A percentile compares a stretch with the other conserved stretches of the same genome.
These are phyloP conservation scores for Myotis brandtii DNA, from an alignment of 2,113 vertebrate genomes.

Conservation along the genomic window DNA sequence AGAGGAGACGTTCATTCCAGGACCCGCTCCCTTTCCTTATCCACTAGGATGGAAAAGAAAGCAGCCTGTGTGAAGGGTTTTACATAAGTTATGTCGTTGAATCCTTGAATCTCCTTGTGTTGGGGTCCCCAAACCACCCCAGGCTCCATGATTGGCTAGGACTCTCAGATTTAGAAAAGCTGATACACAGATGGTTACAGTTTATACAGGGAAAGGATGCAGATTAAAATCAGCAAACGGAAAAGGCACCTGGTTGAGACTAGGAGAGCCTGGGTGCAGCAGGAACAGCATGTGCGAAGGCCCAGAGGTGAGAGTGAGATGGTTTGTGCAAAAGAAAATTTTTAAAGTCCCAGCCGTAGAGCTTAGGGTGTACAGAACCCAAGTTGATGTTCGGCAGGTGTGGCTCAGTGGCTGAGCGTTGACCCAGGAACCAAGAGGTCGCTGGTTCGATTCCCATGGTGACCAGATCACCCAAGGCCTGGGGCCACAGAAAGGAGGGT, in stretches of 20 bases:
- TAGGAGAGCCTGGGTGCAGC: background rate
- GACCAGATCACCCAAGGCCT: background rate
- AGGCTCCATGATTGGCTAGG: too few species aligned
- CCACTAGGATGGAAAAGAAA: slow-evolving; percentile 41
- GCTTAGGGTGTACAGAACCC: too few species aligned
- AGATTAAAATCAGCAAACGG: background rate
- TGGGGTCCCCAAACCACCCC: background rate
- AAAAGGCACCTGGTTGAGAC: background rate
- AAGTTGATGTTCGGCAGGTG: too few species aligned
- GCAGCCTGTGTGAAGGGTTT: background rate
- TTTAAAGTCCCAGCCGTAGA: too few species aligned
- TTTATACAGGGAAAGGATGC: background rate
- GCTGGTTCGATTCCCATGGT: too few species aligned
- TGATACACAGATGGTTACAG: background rate
- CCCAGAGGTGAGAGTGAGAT: background rate
- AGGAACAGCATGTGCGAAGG: background rate
- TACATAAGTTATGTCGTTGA: background rate
- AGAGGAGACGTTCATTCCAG: slow-evolving; percentile 48
- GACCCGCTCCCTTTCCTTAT: slow-evolving; percentile 55
- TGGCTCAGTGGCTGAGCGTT: too few species aligned
- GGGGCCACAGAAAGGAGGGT: background rate
- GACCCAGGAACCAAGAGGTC: too few species aligned
- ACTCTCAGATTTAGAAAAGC: background rate
- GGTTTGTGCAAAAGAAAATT: background rate
- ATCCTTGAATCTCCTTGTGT: background rate